Conservation (phyloP, 2,888 invertebrate genomes). For the Philereme vetulata region DNA sequence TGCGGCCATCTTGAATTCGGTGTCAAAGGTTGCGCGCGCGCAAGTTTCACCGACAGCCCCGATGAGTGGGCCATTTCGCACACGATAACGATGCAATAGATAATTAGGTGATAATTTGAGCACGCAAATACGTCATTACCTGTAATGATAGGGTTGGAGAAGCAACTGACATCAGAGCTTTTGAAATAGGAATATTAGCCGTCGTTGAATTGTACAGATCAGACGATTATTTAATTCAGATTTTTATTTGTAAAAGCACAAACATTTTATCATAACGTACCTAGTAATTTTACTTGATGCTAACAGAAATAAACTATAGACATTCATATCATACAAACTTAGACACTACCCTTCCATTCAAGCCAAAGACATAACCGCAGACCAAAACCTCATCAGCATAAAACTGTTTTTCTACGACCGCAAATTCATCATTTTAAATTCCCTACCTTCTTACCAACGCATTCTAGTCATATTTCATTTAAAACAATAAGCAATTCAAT, state of each 20-base stretch:
- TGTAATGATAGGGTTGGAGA: constrained; percentile 40
- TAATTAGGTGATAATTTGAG: constrained; percentile 58
- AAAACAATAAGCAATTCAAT: constrained; percentile 40
- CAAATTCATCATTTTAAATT: constrained; percentile 26
- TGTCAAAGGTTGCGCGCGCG: constrained; percentile 73
- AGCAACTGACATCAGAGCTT: constrained; percentile 14
- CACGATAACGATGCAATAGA: constrained; percentile 51
- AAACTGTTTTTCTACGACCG: constrained; percentile 16
- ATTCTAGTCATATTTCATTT: constrained; percentile 32
- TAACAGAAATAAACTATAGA: no score
- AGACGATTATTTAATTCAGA: no score
- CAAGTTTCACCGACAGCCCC: constrained; percentile 64
- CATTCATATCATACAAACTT: no score
- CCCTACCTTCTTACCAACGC: constrained; percentile 18
- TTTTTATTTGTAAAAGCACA: no score
- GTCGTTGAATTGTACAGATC: background rate
- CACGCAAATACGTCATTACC: constrained; percentile 42
- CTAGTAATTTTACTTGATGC: no score
- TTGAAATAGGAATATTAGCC: constrained; percentile 16
- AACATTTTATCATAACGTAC: no score
- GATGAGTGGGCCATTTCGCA: constrained; percentile 63
- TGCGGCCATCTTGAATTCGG: constrained; percentile 70
- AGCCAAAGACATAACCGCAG: background rate
- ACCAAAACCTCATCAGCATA: constrained; percentile 18
- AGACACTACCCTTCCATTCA: no score